Conservation (phyloP, 2,797 vertebrate genomes). For the Clamator glandarius region DNA sequence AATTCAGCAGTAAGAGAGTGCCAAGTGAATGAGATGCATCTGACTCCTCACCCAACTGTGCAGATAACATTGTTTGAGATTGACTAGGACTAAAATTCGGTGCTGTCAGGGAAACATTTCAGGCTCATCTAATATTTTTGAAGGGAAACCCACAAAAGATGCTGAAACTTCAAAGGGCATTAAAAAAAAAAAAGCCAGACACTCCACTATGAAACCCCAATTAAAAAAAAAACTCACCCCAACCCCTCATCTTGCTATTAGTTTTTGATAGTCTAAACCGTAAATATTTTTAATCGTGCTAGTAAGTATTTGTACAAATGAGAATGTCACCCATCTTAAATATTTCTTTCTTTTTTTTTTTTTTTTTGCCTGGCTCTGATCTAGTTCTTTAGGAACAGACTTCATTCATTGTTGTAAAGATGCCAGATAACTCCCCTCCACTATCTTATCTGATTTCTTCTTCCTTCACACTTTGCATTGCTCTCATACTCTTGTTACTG, state of each 20-base stretch:
- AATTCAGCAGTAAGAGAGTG: neutral
- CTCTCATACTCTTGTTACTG: neutral
- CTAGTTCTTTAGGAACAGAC: neutral
- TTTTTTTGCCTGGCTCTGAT: neutral
- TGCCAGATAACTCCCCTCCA: neutral
- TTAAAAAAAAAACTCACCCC: neutral
- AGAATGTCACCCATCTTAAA: neutral
- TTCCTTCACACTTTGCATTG: neutral
- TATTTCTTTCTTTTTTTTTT: accelerated
- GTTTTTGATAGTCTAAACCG: neutral
- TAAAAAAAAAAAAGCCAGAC: neutral
- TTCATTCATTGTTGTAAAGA: neutral
- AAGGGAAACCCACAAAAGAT: neutral
- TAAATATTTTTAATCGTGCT: neutral
- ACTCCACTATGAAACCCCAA: accelerated
- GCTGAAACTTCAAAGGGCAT: neutral
- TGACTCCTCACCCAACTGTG: neutral
- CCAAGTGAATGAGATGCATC: neutral
- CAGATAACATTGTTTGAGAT: neutral
- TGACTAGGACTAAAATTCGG: neutral
- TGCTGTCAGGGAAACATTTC: neutral
- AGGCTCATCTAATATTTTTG: neutral
- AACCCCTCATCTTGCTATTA: neutral
- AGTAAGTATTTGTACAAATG: neutral
- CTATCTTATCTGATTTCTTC: neutral